Evolutionary conservation across 2,113 vertebrate genomes (phyloP).

Genomic region (Aspidoscelis tigris): DNA sequence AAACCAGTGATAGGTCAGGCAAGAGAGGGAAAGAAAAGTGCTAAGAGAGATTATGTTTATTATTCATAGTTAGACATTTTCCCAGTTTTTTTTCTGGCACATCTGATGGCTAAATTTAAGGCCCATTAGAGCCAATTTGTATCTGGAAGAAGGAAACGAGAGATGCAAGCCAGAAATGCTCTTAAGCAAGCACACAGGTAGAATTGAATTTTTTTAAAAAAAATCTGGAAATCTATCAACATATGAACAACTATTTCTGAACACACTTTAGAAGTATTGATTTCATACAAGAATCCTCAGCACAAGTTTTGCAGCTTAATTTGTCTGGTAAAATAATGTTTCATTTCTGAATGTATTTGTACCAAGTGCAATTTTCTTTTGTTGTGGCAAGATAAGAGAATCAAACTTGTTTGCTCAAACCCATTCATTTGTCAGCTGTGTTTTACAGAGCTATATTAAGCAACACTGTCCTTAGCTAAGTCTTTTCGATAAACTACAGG

Average conservation of each 20-base stretch:
- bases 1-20: too few relatives aligned
- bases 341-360: not conserved
- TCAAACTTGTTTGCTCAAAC: not conserved
- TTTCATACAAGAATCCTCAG: not conserved
- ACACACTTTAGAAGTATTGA: not conserved
- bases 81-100: too few relatives aligned
- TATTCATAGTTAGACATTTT: too few relatives aligned
- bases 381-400: not conserved
- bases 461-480: not conserved
- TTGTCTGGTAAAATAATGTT: not conserved
- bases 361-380: not conserved
- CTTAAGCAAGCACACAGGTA: not conserved
- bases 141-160: not conserved
- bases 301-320: fast-evolving
- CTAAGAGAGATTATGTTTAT: too few relatives aligned
- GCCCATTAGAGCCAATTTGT: too few relatives aligned
- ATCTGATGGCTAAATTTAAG: too few relatives aligned
- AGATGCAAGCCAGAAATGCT: not conserved
- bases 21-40: not conserved
- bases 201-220: not conserved
- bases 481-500: not conserved
- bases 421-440: not conserved
- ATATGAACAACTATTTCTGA: not conserved
- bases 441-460: not conserved
- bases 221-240: not conserved